Base-by-base conservation (phyloP, 2,888 invertebrate species). In the Caenorhabditis sp. region DNA sequence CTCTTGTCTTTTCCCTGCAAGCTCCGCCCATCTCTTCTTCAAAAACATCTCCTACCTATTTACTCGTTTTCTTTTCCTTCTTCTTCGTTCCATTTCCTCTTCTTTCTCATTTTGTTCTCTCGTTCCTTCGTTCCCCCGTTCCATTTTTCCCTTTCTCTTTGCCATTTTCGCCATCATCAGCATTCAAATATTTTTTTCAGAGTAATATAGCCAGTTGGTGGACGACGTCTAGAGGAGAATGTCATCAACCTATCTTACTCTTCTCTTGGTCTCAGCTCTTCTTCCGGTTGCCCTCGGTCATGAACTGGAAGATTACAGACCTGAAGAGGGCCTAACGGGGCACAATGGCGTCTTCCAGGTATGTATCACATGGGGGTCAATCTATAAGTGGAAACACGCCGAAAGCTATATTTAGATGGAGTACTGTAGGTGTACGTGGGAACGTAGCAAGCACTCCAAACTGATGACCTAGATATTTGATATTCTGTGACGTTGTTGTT, bases 341-440 rank as follows among this genome's bases (percentile, higher is more conserved):
- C 79, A 79, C 49, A 79, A 79, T 47, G 79, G 79, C 70, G 79
- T 79, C 56, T 79, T 79, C 44, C 64, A 64, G 79, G 79, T 79
- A 38, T 6, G 61, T 61, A 14, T 28, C 26, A 51, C 31, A 49
- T 35, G 66, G 38, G 6, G 38, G 49, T 49, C 49, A 49, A 24
- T 54, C 54, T 54, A 54, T 26, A 54, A 26, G 26, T 54, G 22
- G 54, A 54, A 26, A 19, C 47, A 22, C 12, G 49, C 38, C 28
- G 66, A 38, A n/a, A 10, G 6, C 54, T 54, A 54, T 54, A 26
- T 54, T 54, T 54, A 54, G 54, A 54, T 8, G 1, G 49, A n/a
- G 10, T 49, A 49, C 41, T 38, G 24, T 38, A 35, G 41, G 54
- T 14, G 54, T 26, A 26, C 54, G 54, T 54, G 54, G 54, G 54